Evolutionary conservation across 2,797 vertebrate species (phyloP), one percentile per base, ranked within the genome.

Genomic region (Lophura swinhoii): DNA sequence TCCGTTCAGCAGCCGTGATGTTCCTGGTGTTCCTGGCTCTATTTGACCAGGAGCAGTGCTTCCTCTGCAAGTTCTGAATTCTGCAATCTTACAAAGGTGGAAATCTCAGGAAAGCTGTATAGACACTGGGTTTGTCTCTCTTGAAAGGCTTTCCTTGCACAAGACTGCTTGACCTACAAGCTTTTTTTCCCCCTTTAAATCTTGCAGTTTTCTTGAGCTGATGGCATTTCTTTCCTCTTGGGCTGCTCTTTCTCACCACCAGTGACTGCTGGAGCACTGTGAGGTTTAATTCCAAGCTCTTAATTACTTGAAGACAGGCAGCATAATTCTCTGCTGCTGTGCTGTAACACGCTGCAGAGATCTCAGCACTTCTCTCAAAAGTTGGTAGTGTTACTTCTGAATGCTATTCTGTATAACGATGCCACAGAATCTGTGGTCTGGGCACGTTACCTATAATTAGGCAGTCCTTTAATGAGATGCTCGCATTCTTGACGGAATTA

Each of bases 401-500:
- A 59, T 39, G 88, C 53, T 68, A 79, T 66, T 77, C 70, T 63
- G 6, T 39, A 10, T 56, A 70, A 83, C 90, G 86, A 73, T 87
- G 31, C 83, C 62, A 17, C 75, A 63, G 72, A 51, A 83, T 84
- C 86, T 82, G 80, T 70, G 91, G 93, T 90, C 92, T 93, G 93
- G 92, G 80, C 93, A 95, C 16, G 80, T 93, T 96, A 93, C 82
- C 84, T 93, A 14, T 95, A 95, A 95, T 97, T 96, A 97, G 49
- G 73, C 74, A 80, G 44, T 23, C 51, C 83, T 90, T 94, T 95
- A 96, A 95, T 93, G 87, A 96, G 92, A 89, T 94, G 74, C 90
- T 95, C 5, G 4, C 95, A 94, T 96, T 97, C 95, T 95, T 95
- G 88, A 70, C 0, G 41, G 81, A 91, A 95, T 97, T 95, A 95